These are phyloP conservation scores for Epinotia nisella DNA, from an alignment of 2,888 invertebrate species.

Conservation along the genomic window DNA sequence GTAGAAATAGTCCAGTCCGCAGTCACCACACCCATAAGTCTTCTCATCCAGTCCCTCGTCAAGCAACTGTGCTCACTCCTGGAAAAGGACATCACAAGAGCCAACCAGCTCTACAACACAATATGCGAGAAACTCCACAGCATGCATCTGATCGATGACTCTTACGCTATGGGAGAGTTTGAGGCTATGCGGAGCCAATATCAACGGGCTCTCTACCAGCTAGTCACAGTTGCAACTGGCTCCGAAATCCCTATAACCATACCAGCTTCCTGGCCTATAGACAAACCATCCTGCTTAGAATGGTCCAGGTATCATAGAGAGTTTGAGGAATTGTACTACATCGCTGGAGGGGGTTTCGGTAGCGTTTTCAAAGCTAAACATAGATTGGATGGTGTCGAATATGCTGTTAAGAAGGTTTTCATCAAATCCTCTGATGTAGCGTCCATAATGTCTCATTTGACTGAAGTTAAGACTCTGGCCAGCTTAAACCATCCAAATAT, in stretches of 20 bases:
- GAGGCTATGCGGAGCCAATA: slow-evolving; percentile 88
- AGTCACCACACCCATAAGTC: slow-evolving; percentile 86
- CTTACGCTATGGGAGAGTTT: slow-evolving; percentile 88
- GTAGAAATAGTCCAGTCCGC: slow-evolving; percentile 71
- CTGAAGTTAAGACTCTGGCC: slow-evolving; percentile 92
- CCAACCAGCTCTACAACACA: slow-evolving; percentile 86
- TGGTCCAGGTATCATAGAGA: slow-evolving; percentile 88
- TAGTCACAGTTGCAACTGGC: slow-evolving; percentile 85
- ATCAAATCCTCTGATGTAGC: slow-evolving; percentile 87
- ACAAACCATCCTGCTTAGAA: slow-evolving; percentile 79
- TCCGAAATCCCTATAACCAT: slow-evolving; percentile 79
- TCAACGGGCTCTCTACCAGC: slow-evolving; percentile 86
- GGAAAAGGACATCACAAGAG: slow-evolving; percentile 85
- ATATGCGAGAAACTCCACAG: slow-evolving; percentile 88
- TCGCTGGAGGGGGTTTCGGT: slow-evolving; percentile 91
- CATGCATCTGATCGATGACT: slow-evolving; percentile 89
- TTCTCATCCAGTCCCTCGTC: slow-evolving; percentile 88
- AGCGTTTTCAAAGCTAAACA: slow-evolving; percentile 90
- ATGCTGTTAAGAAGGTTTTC: slow-evolving; percentile 91
- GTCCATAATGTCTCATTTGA: slow-evolving; percentile 86
- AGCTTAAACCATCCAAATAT: slow-evolving; percentile 91
- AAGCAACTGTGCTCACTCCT: slow-evolving; percentile 87
- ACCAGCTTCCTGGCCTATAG: slow-evolving; percentile 81
- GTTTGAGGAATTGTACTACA: slow-evolving; percentile 88
- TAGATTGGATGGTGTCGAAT: slow-evolving; percentile 89